A percentile compares a stretch with the other conserved stretches of the same genome.
phyloP scores from a whole-genome alignment of 2,113 vertebrate species.

The Gadus chalcogrammus region DNA sequence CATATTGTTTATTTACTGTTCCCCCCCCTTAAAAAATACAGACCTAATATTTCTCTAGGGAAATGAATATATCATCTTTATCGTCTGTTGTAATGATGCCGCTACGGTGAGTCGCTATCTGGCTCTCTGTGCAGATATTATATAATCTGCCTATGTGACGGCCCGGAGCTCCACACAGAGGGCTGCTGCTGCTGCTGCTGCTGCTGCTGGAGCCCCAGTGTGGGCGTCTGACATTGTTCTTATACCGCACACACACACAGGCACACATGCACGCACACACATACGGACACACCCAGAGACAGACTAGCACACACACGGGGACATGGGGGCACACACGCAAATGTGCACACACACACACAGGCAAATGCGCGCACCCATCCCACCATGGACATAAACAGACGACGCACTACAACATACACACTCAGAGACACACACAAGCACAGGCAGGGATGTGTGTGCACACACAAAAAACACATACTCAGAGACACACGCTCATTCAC shows the following conservation, averaged over 20 bases:
- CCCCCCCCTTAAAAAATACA: too few species aligned
- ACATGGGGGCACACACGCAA: too few species aligned
- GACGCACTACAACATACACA: not conserved
- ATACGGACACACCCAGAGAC: too few species aligned
- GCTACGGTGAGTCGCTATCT: slow-evolving; percentile 5
- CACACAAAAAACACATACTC: not conserved
- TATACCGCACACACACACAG: slow-evolving; percentile 28
- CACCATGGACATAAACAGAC: too few species aligned
- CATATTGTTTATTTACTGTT: too few species aligned
- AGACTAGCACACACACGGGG: too few species aligned
- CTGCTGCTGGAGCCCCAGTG: slow-evolving; percentile 37
- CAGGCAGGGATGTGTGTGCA: too few species aligned
- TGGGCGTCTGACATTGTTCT: slow-evolving; percentile 42
- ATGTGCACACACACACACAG: too few species aligned
- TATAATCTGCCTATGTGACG: slow-evolving; percentile 47
- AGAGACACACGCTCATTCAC: not conserved
- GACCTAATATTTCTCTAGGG: too few species aligned
- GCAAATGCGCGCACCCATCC: too few species aligned
- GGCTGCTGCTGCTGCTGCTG: slow-evolving; percentile 7
- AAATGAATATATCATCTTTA: too few species aligned
- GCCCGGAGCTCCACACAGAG: slow-evolving; percentile 45
- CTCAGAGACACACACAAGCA: not conserved
- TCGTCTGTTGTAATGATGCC: too few species aligned
- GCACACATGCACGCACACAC: not conserved
- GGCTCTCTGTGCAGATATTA: slow-evolving; percentile 33